Conservation (phyloP, 2,113 vertebrate species). For the Sialia sialis region DNA sequence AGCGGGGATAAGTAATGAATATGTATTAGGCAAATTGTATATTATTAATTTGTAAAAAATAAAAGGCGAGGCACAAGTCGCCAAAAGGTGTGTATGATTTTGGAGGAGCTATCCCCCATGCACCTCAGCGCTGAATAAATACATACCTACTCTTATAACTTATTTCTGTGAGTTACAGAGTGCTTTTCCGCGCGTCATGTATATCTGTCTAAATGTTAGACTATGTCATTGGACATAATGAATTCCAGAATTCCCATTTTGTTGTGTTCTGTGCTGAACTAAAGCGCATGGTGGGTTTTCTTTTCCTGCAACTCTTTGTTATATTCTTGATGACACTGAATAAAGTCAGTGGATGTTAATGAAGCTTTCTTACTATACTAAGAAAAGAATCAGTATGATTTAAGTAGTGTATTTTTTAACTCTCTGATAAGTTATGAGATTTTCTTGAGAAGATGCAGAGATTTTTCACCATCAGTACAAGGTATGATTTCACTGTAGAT, state of each 20-base stretch:
- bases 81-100: no score
- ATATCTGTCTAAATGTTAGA: background rate
- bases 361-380: background rate
- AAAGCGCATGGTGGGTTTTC: background rate
- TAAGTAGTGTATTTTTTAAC: background rate
- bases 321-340: background rate
- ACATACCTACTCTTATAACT: no score
- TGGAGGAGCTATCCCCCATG: no score
- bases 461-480: background rate
- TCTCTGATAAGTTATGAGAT: background rate
- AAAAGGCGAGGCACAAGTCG: no score
- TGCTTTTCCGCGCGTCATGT: no score
- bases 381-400: background rate
- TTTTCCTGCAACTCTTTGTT: background rate
- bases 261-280: background rate
- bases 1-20: no score
- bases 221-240: background rate
- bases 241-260: constrained; percentile 3
- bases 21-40: no score
- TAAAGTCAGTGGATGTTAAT: background rate
- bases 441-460: background rate
- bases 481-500: background rate
- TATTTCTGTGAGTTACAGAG: no score
- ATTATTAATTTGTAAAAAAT: no score
- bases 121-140: no score